phyloP scores from a whole-genome alignment of 2,888 invertebrate genomes.

The Thelaira solivaga region DNA sequence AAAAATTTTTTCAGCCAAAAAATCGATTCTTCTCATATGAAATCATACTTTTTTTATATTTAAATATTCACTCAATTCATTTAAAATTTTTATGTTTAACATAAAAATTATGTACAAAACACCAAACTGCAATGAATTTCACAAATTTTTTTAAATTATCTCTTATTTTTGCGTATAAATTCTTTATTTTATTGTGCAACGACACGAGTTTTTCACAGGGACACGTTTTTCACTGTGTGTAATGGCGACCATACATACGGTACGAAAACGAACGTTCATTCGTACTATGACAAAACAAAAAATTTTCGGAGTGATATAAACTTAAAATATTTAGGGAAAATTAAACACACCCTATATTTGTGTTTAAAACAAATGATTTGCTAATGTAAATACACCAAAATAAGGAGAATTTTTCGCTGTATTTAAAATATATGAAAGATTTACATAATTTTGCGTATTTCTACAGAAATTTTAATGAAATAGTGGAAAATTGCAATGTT shows the following conservation, averaged over 20 bases:
- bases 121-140: constrained; percentile 69
- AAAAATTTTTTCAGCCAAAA: constrained; percentile 71
- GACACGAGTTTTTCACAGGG: constrained; percentile 76
- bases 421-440: constrained; percentile 8
- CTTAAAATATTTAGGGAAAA: constrained; percentile 57
- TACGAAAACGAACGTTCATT: constrained; percentile 66
- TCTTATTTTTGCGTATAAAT: constrained; percentile 71
- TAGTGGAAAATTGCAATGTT: constrained; percentile 1
- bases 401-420: constrained; percentile 46
- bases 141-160: constrained; percentile 71
- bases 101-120: constrained; percentile 67
- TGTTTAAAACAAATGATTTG: constrained; percentile 52
- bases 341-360: constrained; percentile 45
- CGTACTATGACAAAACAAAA: constrained; percentile 63
- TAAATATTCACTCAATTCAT: constrained; percentile 70
- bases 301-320: constrained; percentile 69
- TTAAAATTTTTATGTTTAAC: constrained; percentile 64
- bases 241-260: constrained; percentile 72
- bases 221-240: constrained; percentile 76
- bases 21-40: constrained; percentile 64
- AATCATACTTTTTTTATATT: constrained; percentile 75
- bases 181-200: constrained; percentile 72
- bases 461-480: constrained; percentile 44
- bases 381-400: constrained; percentile 45
- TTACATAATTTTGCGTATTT: constrained; percentile 11